Evolutionary conservation across 2,113 vertebrate genomes (phyloP).

Genomic region (Coregonus clupeaformis): DNA sequence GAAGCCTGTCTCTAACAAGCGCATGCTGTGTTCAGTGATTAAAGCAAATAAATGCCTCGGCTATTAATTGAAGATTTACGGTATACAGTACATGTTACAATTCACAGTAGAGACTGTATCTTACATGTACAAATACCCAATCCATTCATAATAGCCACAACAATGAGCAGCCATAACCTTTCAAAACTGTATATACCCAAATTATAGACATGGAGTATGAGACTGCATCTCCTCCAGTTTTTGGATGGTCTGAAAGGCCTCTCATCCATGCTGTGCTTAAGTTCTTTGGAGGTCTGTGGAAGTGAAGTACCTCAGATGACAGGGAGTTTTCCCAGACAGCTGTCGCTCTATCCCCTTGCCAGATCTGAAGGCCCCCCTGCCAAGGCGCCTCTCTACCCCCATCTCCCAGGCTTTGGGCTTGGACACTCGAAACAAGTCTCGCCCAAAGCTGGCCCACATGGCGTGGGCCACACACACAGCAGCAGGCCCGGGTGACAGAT

Average conservation of each 20-base stretch:
- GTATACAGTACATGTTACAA: not conserved
- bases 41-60: no score
- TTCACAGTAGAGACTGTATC: not conserved
- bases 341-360: conserved; percentile 34
- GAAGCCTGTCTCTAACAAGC: no score
- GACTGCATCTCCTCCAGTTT: not conserved
- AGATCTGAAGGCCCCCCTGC: conserved; percentile 35
- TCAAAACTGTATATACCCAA: not conserved
- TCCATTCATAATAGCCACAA: not conserved
- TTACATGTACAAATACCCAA: not conserved
- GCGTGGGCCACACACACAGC: conserved; percentile 49
- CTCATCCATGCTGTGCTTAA: conserved; percentile 14
- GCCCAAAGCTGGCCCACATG: conserved; percentile 48
- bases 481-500: conserved; percentile 57
- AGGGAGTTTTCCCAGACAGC: conserved; percentile 43
- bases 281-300: conserved; percentile 12
- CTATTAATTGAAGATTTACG: no score
- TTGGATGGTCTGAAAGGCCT: not conserved
- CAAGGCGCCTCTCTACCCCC: conserved; percentile 46
- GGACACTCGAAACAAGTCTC: conserved; percentile 38
- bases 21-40: no score
- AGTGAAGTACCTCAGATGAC: conserved; percentile 36
- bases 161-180: not conserved
- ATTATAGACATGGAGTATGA: no score
- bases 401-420: conserved; percentile 34